Percentiles rank a stretch among this genome's conserved stretches.
phyloP scores from a whole-genome alignment of 2,888 invertebrate species.

The Heteromyza rotundicornis region DNA sequence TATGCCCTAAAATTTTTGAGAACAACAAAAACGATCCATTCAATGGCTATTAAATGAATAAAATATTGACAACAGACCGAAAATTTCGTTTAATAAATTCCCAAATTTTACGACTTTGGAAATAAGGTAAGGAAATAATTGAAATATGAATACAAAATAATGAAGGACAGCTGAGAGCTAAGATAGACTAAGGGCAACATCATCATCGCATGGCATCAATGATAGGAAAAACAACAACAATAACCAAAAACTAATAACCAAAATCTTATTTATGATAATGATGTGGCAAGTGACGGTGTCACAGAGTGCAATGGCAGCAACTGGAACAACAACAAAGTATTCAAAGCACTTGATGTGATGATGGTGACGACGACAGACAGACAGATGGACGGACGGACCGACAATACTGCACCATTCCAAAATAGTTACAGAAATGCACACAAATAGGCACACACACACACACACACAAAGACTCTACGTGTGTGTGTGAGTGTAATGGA shows the following conservation, averaged over 20 bases:
- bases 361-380: slow-evolving; percentile 1
- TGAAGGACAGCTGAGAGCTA: too few species aligned
- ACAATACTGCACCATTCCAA: slow-evolving; percentile 9
- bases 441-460: not conserved
- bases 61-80: too few species aligned
- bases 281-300: slow-evolving; percentile 26
- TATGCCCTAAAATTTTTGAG: too few species aligned
- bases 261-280: slow-evolving; percentile 28
- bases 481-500: slow-evolving; percentile 12
- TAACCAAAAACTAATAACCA: slow-evolving; percentile 7
- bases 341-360: slow-evolving; percentile 26
- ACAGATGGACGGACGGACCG: not conserved
- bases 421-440: not conserved
- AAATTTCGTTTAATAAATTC: too few species aligned
- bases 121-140: too few species aligned
- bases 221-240: slow-evolving; percentile 9
- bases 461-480: not conserved
- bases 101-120: too few species aligned
- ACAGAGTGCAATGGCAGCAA: slow-evolving; percentile 7
- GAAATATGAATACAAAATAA: too few species aligned
- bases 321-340: slow-evolving; percentile 14
- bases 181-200: too few species aligned
- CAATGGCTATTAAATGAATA: too few species aligned
- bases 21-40: too few species aligned
- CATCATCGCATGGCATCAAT: too few species aligned